These are phyloP conservation scores for Ibidorhyncha struthersii DNA, from an alignment of 2,113 vertebrate genomes.

Conservation along the genomic window DNA sequence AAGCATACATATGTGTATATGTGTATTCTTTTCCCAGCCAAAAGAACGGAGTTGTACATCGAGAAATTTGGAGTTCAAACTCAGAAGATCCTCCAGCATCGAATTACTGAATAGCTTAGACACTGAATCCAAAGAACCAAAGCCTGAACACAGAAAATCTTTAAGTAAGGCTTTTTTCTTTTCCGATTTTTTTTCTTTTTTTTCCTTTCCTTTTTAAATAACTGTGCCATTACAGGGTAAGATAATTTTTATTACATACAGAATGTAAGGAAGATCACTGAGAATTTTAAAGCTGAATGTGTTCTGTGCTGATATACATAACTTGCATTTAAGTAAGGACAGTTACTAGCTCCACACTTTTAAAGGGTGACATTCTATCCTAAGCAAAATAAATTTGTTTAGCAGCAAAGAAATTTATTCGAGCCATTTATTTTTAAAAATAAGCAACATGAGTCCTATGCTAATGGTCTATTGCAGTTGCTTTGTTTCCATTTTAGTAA, in stretches of 20 bases:
- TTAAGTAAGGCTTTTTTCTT: conserved; percentile 78
- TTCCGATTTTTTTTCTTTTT: conserved; percentile 5
- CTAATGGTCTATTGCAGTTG: conserved; percentile 55
- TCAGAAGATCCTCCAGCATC: conserved; percentile 82
- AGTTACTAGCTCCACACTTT: conserved; percentile 57
- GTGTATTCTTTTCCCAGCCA: conserved; percentile 65
- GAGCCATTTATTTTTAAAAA: conserved; percentile 66
- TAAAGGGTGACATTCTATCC: conserved; percentile 41
- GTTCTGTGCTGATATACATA: conserved; percentile 59
- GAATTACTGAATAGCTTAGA: conserved; percentile 79
- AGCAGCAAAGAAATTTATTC: conserved; percentile 38
- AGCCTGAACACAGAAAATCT: conserved; percentile 85
- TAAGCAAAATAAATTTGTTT: conserved; percentile 65
- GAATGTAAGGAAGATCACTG: conserved; percentile 35
- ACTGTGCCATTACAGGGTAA: conserved; percentile 5
- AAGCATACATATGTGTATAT: background rate
- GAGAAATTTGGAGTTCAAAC: conserved; percentile 69
- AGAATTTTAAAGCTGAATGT: conserved; percentile 45
- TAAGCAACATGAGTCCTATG: conserved; percentile 54
- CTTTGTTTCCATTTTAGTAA: conserved; percentile 69
- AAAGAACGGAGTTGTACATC: conserved; percentile 64
- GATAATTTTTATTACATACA: conserved; percentile 55
- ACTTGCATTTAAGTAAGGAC: conserved; percentile 61
- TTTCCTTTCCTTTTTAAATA: conserved; percentile 34
- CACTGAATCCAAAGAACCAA: conserved; percentile 80